These are phyloP conservation scores for Vanacampus margaritifer DNA, from an alignment of 2,113 vertebrate species.

Conservation along the genomic window DNA sequence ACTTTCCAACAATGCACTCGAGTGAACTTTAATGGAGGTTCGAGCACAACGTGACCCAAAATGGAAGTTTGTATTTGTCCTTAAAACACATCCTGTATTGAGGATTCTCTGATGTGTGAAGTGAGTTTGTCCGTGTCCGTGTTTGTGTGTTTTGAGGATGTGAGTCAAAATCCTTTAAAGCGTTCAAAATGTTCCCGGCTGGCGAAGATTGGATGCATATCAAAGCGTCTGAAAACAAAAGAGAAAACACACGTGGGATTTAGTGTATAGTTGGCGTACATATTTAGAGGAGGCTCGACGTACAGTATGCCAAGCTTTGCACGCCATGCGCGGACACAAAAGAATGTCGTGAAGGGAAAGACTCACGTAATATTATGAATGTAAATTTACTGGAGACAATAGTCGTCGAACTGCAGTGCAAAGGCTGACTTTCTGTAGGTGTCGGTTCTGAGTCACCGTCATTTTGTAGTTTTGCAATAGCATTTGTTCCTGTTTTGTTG, in stretches of 20 bases:
- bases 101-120: slow-evolving; percentile 17
- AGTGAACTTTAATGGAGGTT: slow-evolving; percentile 2
- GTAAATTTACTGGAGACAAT: too few relatives aligned
- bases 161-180: slow-evolving; percentile 53
- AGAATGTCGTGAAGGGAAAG: not conserved
- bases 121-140: slow-evolving; percentile 7
- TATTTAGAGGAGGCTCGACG: slow-evolving; percentile 13
- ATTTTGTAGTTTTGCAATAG: slow-evolving; percentile 59
- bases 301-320: slow-evolving; percentile 5
- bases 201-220: slow-evolving; percentile 40
- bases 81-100: slow-evolving; percentile 40
- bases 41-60: slow-evolving; percentile 1
- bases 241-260: slow-evolving; percentile 30
- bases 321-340: not conserved
- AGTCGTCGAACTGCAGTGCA: not conserved
- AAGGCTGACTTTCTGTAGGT: not conserved
- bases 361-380: not conserved
- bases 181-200: slow-evolving; percentile 30
- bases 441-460: slow-evolving; percentile 18
- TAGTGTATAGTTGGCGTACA: slow-evolving; percentile 6
- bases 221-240: slow-evolving; percentile 61
- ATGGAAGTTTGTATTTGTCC: slow-evolving; percentile 19
- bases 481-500: slow-evolving; percentile 60
- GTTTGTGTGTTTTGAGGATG: slow-evolving; percentile 30
- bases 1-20: not conserved